Evolutionary conservation across 2,797 vertebrate species (phyloP).

Genomic region (Sebastes trivittatus): DNA sequence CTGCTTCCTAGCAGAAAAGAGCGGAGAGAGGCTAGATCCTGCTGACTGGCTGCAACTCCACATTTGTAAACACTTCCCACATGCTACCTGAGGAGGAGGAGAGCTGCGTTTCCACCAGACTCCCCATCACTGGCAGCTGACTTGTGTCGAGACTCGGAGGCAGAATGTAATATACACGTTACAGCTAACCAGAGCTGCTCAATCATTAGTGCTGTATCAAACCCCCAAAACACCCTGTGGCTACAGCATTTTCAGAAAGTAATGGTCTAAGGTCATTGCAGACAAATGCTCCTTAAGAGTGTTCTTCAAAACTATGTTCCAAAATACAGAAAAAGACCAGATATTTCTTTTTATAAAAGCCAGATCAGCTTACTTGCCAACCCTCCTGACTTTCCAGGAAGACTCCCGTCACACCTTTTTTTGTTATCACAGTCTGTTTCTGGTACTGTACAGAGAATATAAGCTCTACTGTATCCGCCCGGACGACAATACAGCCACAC

Average conservation of each 20-base stretch:
- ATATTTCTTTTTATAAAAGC: not conserved
- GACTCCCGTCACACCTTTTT: too few relatives aligned
- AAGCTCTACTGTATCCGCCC: too few relatives aligned
- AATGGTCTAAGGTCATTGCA: not conserved
- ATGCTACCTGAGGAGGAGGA: slow-evolving; percentile 73
- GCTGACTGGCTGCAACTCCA: slow-evolving; percentile 53
- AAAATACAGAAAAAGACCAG: not conserved
- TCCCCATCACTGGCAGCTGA: slow-evolving; percentile 67
- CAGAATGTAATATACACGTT: not conserved
- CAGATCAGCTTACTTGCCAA: not conserved
- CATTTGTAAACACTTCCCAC: slow-evolving; percentile 85
- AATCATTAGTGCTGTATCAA: not conserved
- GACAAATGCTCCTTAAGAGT: not conserved
- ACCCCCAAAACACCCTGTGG: not conserved
- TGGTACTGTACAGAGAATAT: too few relatives aligned
- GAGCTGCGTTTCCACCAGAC: slow-evolving; percentile 39
- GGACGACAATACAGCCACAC: too few relatives aligned
- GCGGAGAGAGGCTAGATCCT: slow-evolving; percentile 42
- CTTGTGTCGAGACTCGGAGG: slow-evolving; percentile 21
- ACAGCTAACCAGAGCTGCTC: slow-evolving; percentile 15
- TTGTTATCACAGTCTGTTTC: too few relatives aligned
- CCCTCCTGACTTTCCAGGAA: too few relatives aligned
- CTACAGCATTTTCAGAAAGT: slow-evolving; percentile 1
- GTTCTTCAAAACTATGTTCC: not conserved
- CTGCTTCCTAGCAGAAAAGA: slow-evolving; percentile 14